A percentile compares a stretch with the other conserved stretches of the same genome.
Conservation (phyloP, 2,797 vertebrate species). For the Pipistrellus pygmaeus region DNA sequence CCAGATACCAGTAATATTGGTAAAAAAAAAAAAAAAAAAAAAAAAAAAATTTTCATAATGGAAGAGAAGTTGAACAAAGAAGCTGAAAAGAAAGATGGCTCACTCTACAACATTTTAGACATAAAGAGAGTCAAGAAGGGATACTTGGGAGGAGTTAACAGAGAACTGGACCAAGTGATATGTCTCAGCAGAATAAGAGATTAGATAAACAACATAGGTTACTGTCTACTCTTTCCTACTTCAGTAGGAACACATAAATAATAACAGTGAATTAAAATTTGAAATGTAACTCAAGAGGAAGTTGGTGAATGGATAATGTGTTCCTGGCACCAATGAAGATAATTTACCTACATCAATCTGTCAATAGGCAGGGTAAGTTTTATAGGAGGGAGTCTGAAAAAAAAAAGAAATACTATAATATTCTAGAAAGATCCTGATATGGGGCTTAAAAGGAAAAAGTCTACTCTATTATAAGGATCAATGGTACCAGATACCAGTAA, state of each 20-base stretch:
- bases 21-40: too few relatives aligned
- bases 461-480: neutral
- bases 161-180: neutral
- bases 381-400: neutral
- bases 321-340: neutral
- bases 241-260: neutral
- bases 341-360: constrained; percentile 31
- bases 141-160: neutral
- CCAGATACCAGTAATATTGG: too few relatives aligned
- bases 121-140: neutral
- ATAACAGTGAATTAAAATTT: constrained; percentile 32
- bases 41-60: neutral
- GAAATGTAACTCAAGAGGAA: constrained; percentile 50
- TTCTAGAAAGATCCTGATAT: constrained; percentile 9
- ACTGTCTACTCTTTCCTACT: neutral
- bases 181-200: constrained; percentile 31
- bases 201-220: constrained; percentile 15
- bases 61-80: constrained; percentile 44
- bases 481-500: too few relatives aligned
- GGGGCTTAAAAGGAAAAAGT: constrained; percentile 27
- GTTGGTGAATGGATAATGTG: constrained; percentile 15
- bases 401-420: neutral
- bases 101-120: neutral
- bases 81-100: neutral
- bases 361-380: neutral